Evolutionary conservation across 2,797 vertebrate species (phyloP), one percentile per base, ranked within the genome.

Genomic region (Pipistrellus pipistrellus): DNA sequence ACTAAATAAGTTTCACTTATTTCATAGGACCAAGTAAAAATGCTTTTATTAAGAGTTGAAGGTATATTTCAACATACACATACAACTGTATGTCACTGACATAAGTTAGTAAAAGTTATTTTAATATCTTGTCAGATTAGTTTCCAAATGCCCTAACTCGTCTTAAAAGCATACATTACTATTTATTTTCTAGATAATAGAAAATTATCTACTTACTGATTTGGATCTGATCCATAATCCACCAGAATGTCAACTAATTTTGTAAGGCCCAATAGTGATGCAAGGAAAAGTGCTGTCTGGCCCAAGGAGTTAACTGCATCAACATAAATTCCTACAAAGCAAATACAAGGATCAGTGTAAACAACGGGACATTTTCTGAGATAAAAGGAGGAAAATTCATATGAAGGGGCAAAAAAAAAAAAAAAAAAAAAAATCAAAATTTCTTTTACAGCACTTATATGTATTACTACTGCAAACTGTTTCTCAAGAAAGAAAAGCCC

Each of bases 201-300:
- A 2, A 20, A 62, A 6, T 72, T 30, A 83, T 59, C n/a, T 62
- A 98, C 99, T 98, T 98, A 99, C 99, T 99, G 98, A 96, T 99
- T 99, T 88, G 98, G 98, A 27, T 99, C 97, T 0, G 99, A 98
- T 82, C 98, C 98, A 32, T 98, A 98, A 78, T 98, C 97, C 96
- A 99, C 97, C 41, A 99, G 98, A 76, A 99, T 89, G 85, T 98
- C 98, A 14, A 98, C 98, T 18, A 98, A 88, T 77, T 98, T 98
- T 10, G 86, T 88, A 62, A 98, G 98, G 27, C 98, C 99, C 38
- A 99, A 96, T 76, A 99, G 97, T 0, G 98, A 98, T 1, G 98
- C 98, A 27, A 96, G 98, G 96, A 99, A 99, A 17, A 99, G 98
- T 1, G 98, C 82, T 1, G 99, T 99, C 68, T 99, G 99, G 10